phyloP scores from a whole-genome alignment of 2,888 invertebrate genomes.

The Noctua janthina region DNA sequence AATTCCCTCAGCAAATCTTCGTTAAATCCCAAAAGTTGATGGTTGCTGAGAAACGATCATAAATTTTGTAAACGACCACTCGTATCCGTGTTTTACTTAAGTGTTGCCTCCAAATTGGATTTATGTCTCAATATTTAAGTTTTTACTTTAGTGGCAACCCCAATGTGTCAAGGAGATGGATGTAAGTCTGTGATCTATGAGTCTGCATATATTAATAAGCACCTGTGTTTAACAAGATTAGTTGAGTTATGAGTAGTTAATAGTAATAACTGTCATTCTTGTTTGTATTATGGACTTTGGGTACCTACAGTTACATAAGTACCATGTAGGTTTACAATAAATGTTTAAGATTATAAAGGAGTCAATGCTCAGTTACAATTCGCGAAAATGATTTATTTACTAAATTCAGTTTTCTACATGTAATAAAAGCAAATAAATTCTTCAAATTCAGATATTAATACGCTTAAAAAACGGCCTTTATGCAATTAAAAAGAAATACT shows the following conservation, averaged over 20 bases:
- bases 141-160: conserved; percentile 70
- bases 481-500: not conserved
- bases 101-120: conserved; percentile 68
- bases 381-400: not conserved
- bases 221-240: conserved; percentile 34
- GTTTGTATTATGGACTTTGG: not conserved
- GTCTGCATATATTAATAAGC: conserved; percentile 23
- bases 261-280: conserved; percentile 11
- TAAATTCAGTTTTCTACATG: not conserved
- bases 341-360: not conserved
- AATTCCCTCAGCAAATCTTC: conserved; percentile 49
- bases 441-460: too few relatives aligned
- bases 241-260: conserved; percentile 7
- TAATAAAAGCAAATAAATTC: not conserved
- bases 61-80: conserved; percentile 68
- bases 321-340: not conserved
- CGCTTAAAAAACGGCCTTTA: not conserved
- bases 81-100: conserved; percentile 59
- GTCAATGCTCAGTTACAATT: not conserved
- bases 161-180: conserved; percentile 61
- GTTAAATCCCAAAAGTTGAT: conserved; percentile 29
- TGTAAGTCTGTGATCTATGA: conserved; percentile 60
- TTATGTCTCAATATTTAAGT: conserved; percentile 75
- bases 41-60: conserved; percentile 56
- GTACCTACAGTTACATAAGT: not conserved